phyloP scores from a whole-genome alignment of 1,140 invertebrate species.

The Dendroctonus valens region DNA sequence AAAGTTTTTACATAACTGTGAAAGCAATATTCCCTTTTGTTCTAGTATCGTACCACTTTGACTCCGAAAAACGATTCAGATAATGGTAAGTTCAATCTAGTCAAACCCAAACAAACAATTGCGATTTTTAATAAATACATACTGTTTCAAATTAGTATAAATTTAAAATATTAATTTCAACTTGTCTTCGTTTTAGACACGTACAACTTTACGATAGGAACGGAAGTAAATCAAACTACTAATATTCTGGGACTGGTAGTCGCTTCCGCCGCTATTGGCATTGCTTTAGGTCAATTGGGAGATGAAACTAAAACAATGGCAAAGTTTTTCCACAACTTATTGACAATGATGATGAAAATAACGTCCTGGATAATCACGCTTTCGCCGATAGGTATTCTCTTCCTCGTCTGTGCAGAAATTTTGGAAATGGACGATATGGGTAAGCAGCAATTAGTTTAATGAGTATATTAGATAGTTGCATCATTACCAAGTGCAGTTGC shows the following conservation, averaged over 20 bases:
- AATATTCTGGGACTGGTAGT: conserved; percentile 73
- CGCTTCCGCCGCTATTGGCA: conserved; percentile 65
- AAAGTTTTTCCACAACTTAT: conserved; percentile 62
- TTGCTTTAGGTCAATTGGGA: conserved; percentile 65
- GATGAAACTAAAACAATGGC: conserved; percentile 62
- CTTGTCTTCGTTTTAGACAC: conserved; percentile 34
- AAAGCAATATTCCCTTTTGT: conserved; percentile 15
- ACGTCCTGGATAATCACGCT: conserved; percentile 74
- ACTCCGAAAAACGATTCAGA: conserved; percentile 29
- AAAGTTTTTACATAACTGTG: too few species aligned
- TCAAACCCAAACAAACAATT: not conserved
- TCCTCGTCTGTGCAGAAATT: conserved; percentile 77
- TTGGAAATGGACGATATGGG: conserved; percentile 75
- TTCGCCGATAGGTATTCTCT: conserved; percentile 80
- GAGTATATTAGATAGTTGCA: not conserved
- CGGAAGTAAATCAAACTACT: conserved; percentile 56
- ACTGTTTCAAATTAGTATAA: too few species aligned
- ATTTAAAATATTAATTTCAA: not conserved
- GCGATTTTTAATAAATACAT: not conserved
- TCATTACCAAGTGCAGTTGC: too few species aligned
- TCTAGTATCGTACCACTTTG: conserved; percentile 52
- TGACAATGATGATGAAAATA: conserved; percentile 70
- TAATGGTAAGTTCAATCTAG: conserved; percentile 26
- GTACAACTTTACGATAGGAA: conserved; percentile 56
- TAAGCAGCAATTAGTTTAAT: conserved; percentile 37